Percentiles rank a stretch among this genome's conserved stretches.
Evolutionary conservation across 2,888 invertebrate genomes (phyloP).

Genomic region (Drosophila atroscutellata): DNA sequence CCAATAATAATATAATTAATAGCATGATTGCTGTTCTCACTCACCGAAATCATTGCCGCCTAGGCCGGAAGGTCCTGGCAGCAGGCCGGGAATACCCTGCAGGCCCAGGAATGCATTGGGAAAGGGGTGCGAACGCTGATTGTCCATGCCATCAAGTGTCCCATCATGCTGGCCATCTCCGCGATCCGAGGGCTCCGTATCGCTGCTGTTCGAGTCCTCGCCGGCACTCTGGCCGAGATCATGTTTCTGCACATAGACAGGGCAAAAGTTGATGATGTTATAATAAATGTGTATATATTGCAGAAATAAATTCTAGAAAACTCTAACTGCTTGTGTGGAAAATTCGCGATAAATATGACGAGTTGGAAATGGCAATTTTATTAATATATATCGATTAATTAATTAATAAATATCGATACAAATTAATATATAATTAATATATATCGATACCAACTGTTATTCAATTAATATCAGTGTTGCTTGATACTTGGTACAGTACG

Average conservation of each 20-base stretch:
- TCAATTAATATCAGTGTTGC: no score
- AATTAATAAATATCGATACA: no score
- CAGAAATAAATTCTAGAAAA: no score
- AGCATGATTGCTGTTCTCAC: constrained; percentile 79
- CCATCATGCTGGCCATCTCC: constrained; percentile 88
- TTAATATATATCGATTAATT: no score
- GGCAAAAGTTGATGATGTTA: no score
- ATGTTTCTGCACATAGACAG: constrained; percentile 82
- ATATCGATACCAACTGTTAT: no score
- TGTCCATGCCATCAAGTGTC: constrained; percentile 88
- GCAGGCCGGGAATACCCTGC: constrained; percentile 91
- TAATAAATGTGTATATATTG: fast-evolving
- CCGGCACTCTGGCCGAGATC: constrained; percentile 90
- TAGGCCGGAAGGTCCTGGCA: constrained; percentile 95
- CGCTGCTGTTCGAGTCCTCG: constrained; percentile 94
- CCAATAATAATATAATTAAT: background rate
- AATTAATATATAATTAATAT: no score
- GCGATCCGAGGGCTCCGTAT: constrained; percentile 90
- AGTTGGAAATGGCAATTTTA: no score
- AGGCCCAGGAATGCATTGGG: constrained; percentile 92
- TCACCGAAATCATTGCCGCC: constrained; percentile 93
- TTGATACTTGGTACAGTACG: no score
- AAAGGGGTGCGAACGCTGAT: constrained; percentile 90
- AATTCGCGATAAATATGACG: no score
- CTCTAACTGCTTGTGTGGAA: no score